Base-by-base conservation (phyloP, 2,113 vertebrate genomes). In the Circaetus gallicus region DNA sequence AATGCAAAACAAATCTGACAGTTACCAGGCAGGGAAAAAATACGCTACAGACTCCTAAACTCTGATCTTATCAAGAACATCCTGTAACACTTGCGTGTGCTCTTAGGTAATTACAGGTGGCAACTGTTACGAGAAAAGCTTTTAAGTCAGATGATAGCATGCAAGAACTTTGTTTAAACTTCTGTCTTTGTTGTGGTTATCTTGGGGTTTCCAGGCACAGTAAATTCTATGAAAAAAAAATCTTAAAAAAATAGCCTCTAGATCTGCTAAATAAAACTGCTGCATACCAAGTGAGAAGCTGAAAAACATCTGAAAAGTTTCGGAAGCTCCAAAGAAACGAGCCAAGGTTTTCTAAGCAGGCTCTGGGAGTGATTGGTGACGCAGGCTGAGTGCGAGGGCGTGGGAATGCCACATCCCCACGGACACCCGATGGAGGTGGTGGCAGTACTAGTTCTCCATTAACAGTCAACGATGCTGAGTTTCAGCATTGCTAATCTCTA, bases 401-500 rank as follows among this genome's bases (percentile, higher is more conserved):
- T 6, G 11, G 17, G 73, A 81, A 45, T 1, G 3, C 10, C 29
- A 12, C 0, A 0, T 69, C 15, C 15, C 32, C 26, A 5, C 1
- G 5, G 25, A 62, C 5, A 15, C 10, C 13, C 49, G 58, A 1
- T 16, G n/a, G n/a, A 79, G 11, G 10, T 36, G n/a, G 25, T 58
- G 21, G 42, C 19, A 71, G 18, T 22, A 18, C 58, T 61, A 61
- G 24, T 53, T 85, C 38, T 82, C 26, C 42, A 18, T 8, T 58
- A 87, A 78, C 28, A 42, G 32, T 22, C 43, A 66, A 6, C 0
- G 1, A 15, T 31, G 43, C 8, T 50, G 61, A 59, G 29, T 63
- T 82, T 36, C 56, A 55, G 26, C 50, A 24, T 45, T 62, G 45
- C 16, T 47, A 56, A 28, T 34, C 24, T 61, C 16, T 55, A 21